Evolutionary conservation across 2,113 vertebrate genomes (phyloP).

Genomic region (Anas platyrhynchos): DNA sequence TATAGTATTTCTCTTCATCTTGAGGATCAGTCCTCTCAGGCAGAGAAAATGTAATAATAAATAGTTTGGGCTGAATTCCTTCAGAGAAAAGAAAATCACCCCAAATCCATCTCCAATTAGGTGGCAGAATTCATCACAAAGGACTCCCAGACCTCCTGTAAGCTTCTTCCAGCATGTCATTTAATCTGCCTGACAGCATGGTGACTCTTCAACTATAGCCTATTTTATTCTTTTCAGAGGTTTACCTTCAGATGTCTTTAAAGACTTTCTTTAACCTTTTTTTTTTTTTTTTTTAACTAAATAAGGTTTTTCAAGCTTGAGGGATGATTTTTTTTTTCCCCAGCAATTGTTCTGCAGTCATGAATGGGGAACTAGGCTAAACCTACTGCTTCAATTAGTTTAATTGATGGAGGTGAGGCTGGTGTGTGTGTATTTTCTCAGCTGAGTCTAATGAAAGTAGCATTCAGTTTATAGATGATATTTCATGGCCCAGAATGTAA

Average conservation of each 20-base stretch:
- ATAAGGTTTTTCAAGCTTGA: constrained; percentile 21
- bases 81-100: neutral
- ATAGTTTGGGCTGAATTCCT: neutral
- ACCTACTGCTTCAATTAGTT: constrained; percentile 56
- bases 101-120: neutral
- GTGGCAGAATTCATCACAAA: constrained; percentile 2
- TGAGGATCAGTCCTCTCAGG: neutral
- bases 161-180: neutral
- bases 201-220: neutral
- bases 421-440: constrained; percentile 54
- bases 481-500: constrained; percentile 3
- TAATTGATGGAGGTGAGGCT: constrained; percentile 62
- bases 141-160: neutral
- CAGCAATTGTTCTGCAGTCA: constrained; percentile 30
- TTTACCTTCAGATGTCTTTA: neutral
- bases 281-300: neutral
- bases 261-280: neutral
- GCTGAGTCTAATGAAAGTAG: constrained; percentile 49
- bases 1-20: neutral
- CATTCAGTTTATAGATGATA: constrained; percentile 11
- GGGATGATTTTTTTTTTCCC: constrained; percentile 41
- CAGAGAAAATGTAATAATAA: neutral
- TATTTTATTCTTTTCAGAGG: neutral
- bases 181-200: neutral
- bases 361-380: constrained; percentile 37